Evolutionary conservation across 2,113 vertebrate genomes (phyloP).

Genomic region (Myiozetetes cayanensis): DNA sequence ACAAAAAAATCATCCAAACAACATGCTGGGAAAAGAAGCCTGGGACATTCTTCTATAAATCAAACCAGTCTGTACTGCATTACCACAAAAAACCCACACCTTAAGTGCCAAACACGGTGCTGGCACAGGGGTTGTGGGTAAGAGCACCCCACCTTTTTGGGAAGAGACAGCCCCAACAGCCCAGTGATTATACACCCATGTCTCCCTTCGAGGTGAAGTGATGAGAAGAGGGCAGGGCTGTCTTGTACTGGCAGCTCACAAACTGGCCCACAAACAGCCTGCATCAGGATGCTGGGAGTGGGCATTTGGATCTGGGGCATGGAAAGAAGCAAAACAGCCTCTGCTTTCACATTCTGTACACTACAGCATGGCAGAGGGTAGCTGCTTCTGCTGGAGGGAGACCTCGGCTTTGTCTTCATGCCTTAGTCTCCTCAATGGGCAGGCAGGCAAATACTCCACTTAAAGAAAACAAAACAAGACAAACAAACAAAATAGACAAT

Average conservation of each 20-base stretch:
- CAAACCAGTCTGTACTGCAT: neutral
- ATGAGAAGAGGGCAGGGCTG: neutral
- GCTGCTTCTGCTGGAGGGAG: neutral
- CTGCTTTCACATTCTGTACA: neutral
- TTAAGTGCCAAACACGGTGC: neutral
- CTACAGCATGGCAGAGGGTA: rapidly evolving
- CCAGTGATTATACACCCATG: rapidly evolving
- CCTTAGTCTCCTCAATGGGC: neutral
- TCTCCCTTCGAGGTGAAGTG: neutral
- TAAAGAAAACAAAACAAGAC: neutral
- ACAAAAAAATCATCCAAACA: neutral
- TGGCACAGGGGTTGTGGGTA: neutral
- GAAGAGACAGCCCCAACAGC: neutral
- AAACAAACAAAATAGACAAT: neutral
- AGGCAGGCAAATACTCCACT: neutral
- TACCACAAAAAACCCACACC: neutral
- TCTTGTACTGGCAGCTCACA: neutral
- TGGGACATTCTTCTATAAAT: neutral
- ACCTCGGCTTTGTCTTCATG: neutral
- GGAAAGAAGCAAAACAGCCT: neutral
- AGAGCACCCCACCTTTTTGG: neutral
- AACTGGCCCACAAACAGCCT: neutral
- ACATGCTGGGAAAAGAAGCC: neutral
- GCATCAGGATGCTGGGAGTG: rapidly evolving
- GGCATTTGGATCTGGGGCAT: neutral